phyloP scores from a whole-genome alignment of 2,888 invertebrate species.

The Drosophila recens region DNA sequence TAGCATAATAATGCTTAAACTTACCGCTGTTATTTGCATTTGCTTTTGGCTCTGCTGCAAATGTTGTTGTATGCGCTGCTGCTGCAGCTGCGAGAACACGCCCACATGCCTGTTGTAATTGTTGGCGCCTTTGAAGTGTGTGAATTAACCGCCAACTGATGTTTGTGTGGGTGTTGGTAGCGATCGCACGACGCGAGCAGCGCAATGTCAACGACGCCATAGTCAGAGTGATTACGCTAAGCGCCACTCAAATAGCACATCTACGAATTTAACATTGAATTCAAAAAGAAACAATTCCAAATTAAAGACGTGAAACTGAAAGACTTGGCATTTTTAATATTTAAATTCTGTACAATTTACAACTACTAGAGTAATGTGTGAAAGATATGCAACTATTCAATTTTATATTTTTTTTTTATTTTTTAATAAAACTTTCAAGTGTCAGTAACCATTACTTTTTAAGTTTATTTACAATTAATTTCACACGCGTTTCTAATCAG shows the following conservation, averaged over 20 bases:
- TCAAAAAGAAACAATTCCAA: neutral
- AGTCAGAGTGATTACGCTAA: slow-evolving; percentile 39
- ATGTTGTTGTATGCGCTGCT: slow-evolving; percentile 36
- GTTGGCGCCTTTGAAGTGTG: slow-evolving; percentile 78
- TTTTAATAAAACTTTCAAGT: neutral
- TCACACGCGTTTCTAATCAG: slow-evolving; percentile 13
- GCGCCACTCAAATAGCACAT: slow-evolving; percentile 12
- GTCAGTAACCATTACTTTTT: neutral
- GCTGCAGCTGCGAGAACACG: slow-evolving; percentile 59
- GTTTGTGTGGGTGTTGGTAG: slow-evolving; percentile 61
- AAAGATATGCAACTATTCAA: neutral
- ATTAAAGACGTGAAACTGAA: slow-evolving; percentile 1
- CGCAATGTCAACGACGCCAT: slow-evolving; percentile 73
- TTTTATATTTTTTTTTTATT: neutral
- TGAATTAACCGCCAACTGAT: slow-evolving; percentile 61
- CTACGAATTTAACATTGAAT: neutral
- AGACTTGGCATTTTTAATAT: neutral
- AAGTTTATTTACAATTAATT: neutral
- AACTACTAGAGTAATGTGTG: neutral
- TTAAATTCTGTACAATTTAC: neutral
- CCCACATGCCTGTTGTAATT: slow-evolving; percentile 58
- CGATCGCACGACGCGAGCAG: slow-evolving; percentile 61
- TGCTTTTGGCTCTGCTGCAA: slow-evolving; percentile 47
- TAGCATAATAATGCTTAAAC: slow-evolving; percentile 48
- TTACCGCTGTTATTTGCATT: slow-evolving; percentile 69